Conservation (phyloP, 2,113 vertebrate genomes). For the Corydoras sp. region DNA sequence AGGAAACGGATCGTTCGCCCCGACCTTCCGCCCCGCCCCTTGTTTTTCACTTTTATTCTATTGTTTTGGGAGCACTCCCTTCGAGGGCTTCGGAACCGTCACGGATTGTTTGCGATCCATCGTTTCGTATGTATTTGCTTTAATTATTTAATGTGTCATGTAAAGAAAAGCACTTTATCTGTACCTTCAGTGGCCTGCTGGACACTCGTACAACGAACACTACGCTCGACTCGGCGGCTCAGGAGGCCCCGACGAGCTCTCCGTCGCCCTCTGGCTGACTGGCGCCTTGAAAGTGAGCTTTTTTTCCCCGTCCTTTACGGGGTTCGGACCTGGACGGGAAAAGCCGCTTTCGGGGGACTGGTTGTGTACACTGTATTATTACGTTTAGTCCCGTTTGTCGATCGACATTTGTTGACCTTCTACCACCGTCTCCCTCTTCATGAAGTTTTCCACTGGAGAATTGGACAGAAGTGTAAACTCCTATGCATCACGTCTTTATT, state of each 20-base stretch:
- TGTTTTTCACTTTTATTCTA: no score
- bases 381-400: constrained; percentile 42
- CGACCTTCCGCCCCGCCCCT: no score
- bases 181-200: constrained; percentile 76
- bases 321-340: constrained; percentile 43
- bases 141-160: constrained; percentile 70
- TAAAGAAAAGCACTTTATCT: constrained; percentile 75
- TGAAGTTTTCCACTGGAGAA: constrained; percentile 59
- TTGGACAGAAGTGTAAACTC: constrained; percentile 51
- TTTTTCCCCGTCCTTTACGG: constrained; percentile 22
- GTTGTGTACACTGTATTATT: constrained; percentile 66
- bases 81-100: constrained; percentile 18
- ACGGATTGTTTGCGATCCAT: constrained; percentile 27
- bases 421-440: constrained; percentile 34
- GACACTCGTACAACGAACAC: constrained; percentile 61
- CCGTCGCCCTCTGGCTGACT: constrained; percentile 47
- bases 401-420: constrained; percentile 25
- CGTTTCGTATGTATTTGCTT: constrained; percentile 56
- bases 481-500: constrained; percentile 60
- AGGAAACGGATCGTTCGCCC: no score
- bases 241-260: constrained; percentile 53
- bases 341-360: constrained; percentile 44
- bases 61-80: constrained; percentile 5
- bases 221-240: constrained; percentile 55
- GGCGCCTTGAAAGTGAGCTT: no score